Conservation (phyloP, 1,140 invertebrate genomes). For the Drosophila funebris region DNA sequence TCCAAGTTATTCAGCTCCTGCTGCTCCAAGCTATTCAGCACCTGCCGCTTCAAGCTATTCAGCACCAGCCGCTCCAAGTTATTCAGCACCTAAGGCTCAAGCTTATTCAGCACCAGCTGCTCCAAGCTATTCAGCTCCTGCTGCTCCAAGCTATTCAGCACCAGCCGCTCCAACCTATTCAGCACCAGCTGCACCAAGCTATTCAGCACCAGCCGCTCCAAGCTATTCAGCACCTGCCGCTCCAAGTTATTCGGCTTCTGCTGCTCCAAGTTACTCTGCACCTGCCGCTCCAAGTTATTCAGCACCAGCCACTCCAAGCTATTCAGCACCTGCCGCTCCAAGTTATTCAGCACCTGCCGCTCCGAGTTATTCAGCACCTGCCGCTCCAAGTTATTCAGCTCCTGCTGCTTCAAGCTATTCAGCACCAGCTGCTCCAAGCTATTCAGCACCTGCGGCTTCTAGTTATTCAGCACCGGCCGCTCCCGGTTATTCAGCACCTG, state of each 20-base stretch:
- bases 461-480: slow-evolving; percentile 42
- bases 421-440: slow-evolving; percentile 3
- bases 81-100: slow-evolving; percentile 19
- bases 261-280: slow-evolving; percentile 14
- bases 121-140: slow-evolving; percentile 10
- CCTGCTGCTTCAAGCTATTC: slow-evolving; percentile 18
- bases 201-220: slow-evolving; percentile 26
- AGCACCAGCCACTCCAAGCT: slow-evolving; percentile 14
- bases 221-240: slow-evolving; percentile 43
- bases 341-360: slow-evolving; percentile 5
- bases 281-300: slow-evolving; percentile 2
- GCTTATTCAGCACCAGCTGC: slow-evolving; percentile 5
- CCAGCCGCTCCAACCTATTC: slow-evolving; percentile 14
- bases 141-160: slow-evolving; percentile 19
- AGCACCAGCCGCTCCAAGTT: slow-evolving; percentile 6
- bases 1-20: slow-evolving; percentile 44
- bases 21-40: slow-evolving; percentile 19
- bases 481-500: slow-evolving; percentile 9
- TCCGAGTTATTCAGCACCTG: slow-evolving; percentile 17
- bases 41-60: slow-evolving; percentile 12
- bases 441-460: slow-evolving; percentile 20
- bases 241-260: slow-evolving; percentile 10
- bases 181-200: slow-evolving; percentile 15
- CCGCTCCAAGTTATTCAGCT: slow-evolving; percentile 11
- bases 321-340: background rate